phyloP scores from a whole-genome alignment of 2,888 invertebrate genomes.

The Trichogramma evanescens region DNA sequence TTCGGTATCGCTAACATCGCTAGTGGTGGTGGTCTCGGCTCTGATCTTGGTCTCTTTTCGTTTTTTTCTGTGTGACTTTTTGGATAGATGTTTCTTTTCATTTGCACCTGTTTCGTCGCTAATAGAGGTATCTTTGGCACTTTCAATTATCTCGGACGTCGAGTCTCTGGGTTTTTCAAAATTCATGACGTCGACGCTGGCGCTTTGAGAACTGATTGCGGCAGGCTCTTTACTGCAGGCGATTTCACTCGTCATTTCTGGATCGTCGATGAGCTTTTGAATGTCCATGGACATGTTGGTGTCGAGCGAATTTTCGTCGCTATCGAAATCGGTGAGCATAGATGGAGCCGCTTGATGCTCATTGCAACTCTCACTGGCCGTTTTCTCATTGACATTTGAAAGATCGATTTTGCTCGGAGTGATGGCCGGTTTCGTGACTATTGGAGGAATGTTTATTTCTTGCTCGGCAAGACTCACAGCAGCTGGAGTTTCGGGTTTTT shows the following conservation, averaged over 20 bases:
- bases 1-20: conserved; percentile 34
- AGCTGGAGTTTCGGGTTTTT: not conserved
- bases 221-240: conserved; percentile 7
- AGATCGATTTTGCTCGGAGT: conserved; percentile 16
- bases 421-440: not conserved
- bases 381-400: conserved; percentile 11
- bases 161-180: conserved; percentile 3
- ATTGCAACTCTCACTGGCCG: not conserved
- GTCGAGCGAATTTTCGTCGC: conserved; percentile 32
- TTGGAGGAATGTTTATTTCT: too few relatives aligned
- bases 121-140: not conserved
- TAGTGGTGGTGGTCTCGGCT: conserved; percentile 18
- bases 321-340: conserved; percentile 29
- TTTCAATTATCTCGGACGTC: not conserved
- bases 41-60: not conserved
- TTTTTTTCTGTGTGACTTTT: conserved; percentile 3
- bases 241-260: conserved; percentile 28
- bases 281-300: conserved; percentile 32
- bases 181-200: conserved; percentile 10
- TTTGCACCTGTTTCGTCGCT: not conserved
- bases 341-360: conserved; percentile 12
- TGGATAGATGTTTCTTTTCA: conserved; percentile 5
- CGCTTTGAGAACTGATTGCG: conserved; percentile 1
- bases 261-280: conserved; percentile 31
- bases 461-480: too few relatives aligned